Percentiles rank a stretch among this genome's conserved stretches.
phyloP scores from a whole-genome alignment of 2,888 invertebrate genomes.

The Branchellion lobata region DNA sequence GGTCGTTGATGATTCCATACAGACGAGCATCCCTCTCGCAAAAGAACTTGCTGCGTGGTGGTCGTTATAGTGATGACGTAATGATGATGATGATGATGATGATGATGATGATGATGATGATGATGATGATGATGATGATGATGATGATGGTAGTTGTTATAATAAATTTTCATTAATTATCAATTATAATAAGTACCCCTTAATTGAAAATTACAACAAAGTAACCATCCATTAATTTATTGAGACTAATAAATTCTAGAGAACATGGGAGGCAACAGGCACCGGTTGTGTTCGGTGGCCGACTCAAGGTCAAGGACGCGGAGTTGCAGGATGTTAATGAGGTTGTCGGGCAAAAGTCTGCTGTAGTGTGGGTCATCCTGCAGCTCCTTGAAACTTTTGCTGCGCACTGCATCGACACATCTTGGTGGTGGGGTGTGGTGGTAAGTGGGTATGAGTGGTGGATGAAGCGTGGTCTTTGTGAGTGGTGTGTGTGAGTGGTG shows the following conservation, averaged over 20 bases:
- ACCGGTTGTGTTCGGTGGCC: slow-evolving; percentile 38
- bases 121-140: neutral
- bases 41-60: slow-evolving; percentile 47
- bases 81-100: neutral
- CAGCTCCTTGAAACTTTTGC: slow-evolving; percentile 55
- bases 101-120: neutral
- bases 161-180: no score
- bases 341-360: slow-evolving; percentile 54
- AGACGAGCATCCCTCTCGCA: slow-evolving; percentile 51
- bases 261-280: no score
- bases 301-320: slow-evolving; percentile 51
- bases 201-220: no score
- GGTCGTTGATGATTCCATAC: slow-evolving; percentile 52
- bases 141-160: no score
- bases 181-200: no score
- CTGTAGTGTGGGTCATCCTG: slow-evolving; percentile 54
- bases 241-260: no score
- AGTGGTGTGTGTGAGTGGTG: no score
- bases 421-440: slow-evolving; percentile 2
- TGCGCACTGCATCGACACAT: slow-evolving; percentile 55
- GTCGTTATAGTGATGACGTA: slow-evolving; percentile 11
- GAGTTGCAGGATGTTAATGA: slow-evolving; percentile 53
- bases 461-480: no score
- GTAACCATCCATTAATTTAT: no score
- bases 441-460: no score